A percentile compares a stretch with the other conserved stretches of the same genome.
Conservation (phyloP, 2,797 vertebrate genomes). For the Myripristis murdjan region DNA sequence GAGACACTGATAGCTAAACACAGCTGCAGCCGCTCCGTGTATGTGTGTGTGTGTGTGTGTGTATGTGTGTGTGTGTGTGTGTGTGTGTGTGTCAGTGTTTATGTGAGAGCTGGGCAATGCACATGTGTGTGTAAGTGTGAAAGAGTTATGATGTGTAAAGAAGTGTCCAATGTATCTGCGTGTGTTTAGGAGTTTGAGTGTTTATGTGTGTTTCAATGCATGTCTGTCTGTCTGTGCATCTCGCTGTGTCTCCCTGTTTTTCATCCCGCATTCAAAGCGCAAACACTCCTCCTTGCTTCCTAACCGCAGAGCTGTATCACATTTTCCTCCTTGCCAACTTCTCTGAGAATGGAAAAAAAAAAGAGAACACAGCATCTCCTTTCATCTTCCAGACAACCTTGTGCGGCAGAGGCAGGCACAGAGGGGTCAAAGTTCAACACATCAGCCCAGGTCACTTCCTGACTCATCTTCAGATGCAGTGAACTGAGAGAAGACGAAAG, state of each 20-base stretch:
- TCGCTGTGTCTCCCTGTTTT: slow-evolving; percentile 68
- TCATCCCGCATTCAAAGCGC: slow-evolving; percentile 66
- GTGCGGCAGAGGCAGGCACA: slow-evolving; percentile 79
- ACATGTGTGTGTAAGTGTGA: slow-evolving; percentile 26
- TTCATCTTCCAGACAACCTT: slow-evolving; percentile 90
- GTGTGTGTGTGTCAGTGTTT: slow-evolving; percentile 20
- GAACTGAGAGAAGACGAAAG: slow-evolving; percentile 57
- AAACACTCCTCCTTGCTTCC: slow-evolving; percentile 79
- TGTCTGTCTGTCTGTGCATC: slow-evolving; percentile 53
- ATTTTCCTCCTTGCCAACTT: slow-evolving; percentile 70
- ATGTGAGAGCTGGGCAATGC: slow-evolving; percentile 4
- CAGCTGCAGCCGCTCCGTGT: slow-evolving; percentile 84
- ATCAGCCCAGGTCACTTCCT: slow-evolving; percentile 91
- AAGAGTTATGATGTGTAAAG: background rate
- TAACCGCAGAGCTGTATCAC: slow-evolving; percentile 89
- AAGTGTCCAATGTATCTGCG: slow-evolving; percentile 31
- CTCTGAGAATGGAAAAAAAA: slow-evolving; percentile 72
- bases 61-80: slow-evolving; percentile 1
- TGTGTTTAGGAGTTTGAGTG: slow-evolving; percentile 25
- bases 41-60: too few relatives aligned
- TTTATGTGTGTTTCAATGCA: slow-evolving; percentile 25
- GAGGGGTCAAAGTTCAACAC: slow-evolving; percentile 90
- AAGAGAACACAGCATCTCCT: slow-evolving; percentile 79
- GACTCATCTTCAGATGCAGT: slow-evolving; percentile 80
- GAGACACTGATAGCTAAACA: slow-evolving; percentile 85